Conservation (phyloP, 2,113 vertebrate species). For the Zonotrichia leucophrys region DNA sequence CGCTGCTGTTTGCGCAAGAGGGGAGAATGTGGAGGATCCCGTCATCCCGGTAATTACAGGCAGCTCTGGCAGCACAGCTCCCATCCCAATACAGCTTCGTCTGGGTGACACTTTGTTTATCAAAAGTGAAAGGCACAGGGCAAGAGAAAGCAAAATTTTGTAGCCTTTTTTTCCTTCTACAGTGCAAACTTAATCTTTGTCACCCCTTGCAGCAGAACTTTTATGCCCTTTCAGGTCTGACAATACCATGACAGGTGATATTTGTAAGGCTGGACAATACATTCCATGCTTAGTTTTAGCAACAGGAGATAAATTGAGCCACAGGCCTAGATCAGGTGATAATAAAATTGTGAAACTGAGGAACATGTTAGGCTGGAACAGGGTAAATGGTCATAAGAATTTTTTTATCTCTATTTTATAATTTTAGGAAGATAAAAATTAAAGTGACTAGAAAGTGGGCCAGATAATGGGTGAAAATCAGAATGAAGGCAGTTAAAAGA, state of each 20-base stretch:
- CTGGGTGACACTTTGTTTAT: background rate
- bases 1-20: background rate
- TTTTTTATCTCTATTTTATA: background rate
- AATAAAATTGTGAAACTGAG: background rate
- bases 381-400: background rate
- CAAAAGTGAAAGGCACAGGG: background rate
- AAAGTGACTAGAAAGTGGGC: background rate
- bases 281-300: background rate
- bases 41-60: background rate
- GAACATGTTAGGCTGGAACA: background rate
- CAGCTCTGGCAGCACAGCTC: background rate
- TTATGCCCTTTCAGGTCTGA: background rate
- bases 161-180: background rate
- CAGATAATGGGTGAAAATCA: background rate
- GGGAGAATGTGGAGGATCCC: conserved; percentile 17
- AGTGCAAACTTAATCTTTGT: background rate
- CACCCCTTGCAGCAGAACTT: background rate
- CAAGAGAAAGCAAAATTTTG: background rate
- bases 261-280: background rate
- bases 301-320: background rate
- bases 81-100: rapidly evolving
- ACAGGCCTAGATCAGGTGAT: background rate
- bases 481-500: background rate
- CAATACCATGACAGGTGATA: background rate
- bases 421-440: background rate